Evolutionary conservation across 2,113 vertebrate genomes (phyloP).

Genomic region (Hemiscyllium ocellatum): DNA sequence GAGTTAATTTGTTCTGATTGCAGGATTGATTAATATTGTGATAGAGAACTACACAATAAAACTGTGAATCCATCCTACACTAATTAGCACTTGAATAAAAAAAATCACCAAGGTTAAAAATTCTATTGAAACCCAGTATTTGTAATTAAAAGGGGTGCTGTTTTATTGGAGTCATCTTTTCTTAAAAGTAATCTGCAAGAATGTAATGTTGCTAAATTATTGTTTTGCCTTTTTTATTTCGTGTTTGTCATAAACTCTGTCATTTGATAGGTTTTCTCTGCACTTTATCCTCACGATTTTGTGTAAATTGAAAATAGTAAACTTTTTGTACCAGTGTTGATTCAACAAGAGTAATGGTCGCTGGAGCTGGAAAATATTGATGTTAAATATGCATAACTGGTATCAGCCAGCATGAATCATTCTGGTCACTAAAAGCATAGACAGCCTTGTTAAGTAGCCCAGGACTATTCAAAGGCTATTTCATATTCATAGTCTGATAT

Average conservation of each 20-base stretch:
- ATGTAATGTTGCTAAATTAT: neutral
- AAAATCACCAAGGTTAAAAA: constrained; percentile 50
- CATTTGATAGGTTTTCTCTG: neutral
- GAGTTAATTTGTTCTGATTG: constrained; percentile 58
- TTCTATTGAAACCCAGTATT: constrained; percentile 47
- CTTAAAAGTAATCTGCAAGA: neutral
- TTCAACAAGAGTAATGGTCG: neutral
- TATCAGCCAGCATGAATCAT: neutral
- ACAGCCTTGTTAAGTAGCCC: neutral
- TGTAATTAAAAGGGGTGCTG: constrained; percentile 14
- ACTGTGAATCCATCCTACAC: constrained; percentile 54
- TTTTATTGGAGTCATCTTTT: constrained; percentile 8
- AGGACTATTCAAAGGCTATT: neutral
- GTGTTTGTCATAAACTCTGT: neutral
- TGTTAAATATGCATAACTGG: neutral
- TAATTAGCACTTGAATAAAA: constrained; percentile 54
- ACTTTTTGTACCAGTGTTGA: constrained; percentile 15
- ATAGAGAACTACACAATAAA: constrained; percentile 53
- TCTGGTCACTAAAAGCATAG: neutral
- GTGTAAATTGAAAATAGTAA: neutral
- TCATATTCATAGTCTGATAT: neutral
- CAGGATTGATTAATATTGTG: constrained; percentile 61
- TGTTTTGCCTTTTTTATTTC: neutral
- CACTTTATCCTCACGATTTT: neutral
- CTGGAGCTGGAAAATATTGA: neutral